Conservation (phyloP, 2,113 vertebrate genomes). For the Hydrochoerus hydrochaeris region DNA sequence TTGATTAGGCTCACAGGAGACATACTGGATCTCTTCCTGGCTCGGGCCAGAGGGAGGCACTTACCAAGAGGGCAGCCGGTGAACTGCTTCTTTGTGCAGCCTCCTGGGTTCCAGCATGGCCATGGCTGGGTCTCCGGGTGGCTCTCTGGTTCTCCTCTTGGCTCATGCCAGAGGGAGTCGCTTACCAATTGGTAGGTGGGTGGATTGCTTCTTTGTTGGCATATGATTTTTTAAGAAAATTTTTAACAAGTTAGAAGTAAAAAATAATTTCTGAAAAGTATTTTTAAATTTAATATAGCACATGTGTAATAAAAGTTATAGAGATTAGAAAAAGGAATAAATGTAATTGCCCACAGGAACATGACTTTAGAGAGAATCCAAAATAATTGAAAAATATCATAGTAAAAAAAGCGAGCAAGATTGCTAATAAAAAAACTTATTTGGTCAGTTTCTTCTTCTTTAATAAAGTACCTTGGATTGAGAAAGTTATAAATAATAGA, state of each 20-base stretch:
- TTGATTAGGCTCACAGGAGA: too few species aligned
- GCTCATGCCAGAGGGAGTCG: too few species aligned
- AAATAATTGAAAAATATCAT: not conserved
- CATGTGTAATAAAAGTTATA: not conserved
- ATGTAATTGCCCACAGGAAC: not conserved
- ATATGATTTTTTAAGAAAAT: not conserved
- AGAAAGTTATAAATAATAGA: not conserved
- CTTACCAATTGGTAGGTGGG: too few species aligned
- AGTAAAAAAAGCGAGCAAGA: not conserved
- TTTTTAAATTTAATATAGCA: not conserved
- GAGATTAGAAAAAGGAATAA: not conserved
- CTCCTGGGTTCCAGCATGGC: too few species aligned
- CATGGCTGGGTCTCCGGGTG: too few species aligned
- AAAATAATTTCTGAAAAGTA: not conserved
- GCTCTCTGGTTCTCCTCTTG: too few species aligned
- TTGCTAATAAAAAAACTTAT: not conserved
- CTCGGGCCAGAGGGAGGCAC: too few species aligned
- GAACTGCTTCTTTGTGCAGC: too few species aligned
- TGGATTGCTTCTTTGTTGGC: too few species aligned
- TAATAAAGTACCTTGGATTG: not conserved
- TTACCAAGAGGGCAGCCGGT: too few species aligned
- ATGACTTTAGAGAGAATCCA: not conserved
- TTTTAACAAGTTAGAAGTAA: not conserved
- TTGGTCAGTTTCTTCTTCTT: not conserved
- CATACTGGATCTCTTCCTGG: too few species aligned